Conservation (phyloP, 2,888 invertebrate species). For the Ochropacha duplaris region DNA sequence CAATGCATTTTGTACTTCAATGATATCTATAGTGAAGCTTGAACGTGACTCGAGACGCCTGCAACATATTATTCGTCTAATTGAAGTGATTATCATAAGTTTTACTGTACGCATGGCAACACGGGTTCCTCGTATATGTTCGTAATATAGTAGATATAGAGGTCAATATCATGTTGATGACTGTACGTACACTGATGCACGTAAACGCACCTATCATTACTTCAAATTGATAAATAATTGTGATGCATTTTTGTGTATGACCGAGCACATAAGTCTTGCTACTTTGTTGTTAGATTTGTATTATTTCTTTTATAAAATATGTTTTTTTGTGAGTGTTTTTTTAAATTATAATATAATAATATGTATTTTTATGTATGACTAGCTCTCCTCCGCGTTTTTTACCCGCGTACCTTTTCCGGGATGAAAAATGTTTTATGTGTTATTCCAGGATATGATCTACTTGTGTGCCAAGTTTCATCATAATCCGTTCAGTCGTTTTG, state of each 20-base stretch:
- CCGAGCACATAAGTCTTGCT: constrained; percentile 6
- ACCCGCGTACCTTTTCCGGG: too few relatives aligned
- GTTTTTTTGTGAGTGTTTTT: too few relatives aligned
- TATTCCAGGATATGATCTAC: too few relatives aligned
- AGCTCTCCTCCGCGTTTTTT: too few relatives aligned
- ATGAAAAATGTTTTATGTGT: too few relatives aligned
- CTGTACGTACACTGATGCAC: constrained; percentile 15
- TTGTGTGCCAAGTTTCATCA: too few relatives aligned
- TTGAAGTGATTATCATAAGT: constrained; percentile 54
- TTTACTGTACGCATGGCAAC: constrained; percentile 9
- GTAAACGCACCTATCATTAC: constrained; percentile 56
- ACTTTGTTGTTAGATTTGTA: not conserved
- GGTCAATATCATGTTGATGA: not conserved
- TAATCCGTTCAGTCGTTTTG: too few relatives aligned
- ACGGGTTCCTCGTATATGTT: not conserved
- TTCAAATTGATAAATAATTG: constrained; percentile 76
- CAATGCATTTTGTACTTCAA: not conserved
- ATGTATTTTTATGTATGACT: too few relatives aligned
- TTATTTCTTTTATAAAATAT: not conserved
- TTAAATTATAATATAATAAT: too few relatives aligned
- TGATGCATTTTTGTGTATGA: constrained; percentile 41
- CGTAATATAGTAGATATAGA: not conserved
- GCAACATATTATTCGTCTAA: constrained; percentile 42
- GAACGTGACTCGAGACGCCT: not conserved
- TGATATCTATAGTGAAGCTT: not conserved